A percentile compares a stretch with the other conserved stretches of the same genome.
These are phyloP conservation scores for Ctenopoma kingsleyae DNA, from an alignment of 2,797 vertebrate genomes.

Conservation along the genomic window DNA sequence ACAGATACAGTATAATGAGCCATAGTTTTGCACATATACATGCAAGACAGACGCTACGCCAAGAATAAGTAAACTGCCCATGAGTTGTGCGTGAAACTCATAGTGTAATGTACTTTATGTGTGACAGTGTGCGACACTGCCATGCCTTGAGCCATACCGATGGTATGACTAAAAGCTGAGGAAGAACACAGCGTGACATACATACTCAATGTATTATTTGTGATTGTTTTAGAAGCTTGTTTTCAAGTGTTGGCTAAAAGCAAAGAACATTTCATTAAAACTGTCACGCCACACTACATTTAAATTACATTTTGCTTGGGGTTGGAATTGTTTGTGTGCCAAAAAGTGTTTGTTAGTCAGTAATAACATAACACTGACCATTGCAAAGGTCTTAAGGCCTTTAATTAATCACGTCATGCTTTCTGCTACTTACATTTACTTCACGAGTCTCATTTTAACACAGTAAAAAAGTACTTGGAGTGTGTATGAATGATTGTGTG, in stretches of 20 bases:
- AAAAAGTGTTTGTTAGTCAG: constrained; percentile 6
- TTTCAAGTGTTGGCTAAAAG: constrained; percentile 36
- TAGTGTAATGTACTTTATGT: background rate
- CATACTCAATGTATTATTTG: constrained; percentile 1
- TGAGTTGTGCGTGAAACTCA: background rate
- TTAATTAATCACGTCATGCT: constrained; percentile 20
- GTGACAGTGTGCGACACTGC: background rate
- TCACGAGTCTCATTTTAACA: constrained; percentile 22
- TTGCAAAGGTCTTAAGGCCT: constrained; percentile 30
- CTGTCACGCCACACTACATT: constrained; percentile 35
- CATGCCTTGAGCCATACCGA: background rate
- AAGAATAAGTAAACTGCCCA: background rate
- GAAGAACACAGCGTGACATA: constrained; percentile 7
- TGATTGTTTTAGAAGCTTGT: constrained; percentile 28
- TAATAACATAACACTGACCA: constrained; percentile 44
- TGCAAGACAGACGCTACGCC: background rate
- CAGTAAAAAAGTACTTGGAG: constrained; percentile 3
- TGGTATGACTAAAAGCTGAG: background rate
- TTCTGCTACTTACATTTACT: constrained; percentile 10
- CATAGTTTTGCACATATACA: background rate
- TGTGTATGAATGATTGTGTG: constrained; percentile 7
- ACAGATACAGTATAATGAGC: background rate
- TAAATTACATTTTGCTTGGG: constrained; percentile 36
- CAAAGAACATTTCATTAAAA: constrained; percentile 45
- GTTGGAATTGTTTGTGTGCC: constrained; percentile 23